Percentiles rank a stretch among this genome's conserved stretches.
Evolutionary conservation across 2,113 vertebrate genomes (phyloP).

Genomic region (Panthera tigris): DNA sequence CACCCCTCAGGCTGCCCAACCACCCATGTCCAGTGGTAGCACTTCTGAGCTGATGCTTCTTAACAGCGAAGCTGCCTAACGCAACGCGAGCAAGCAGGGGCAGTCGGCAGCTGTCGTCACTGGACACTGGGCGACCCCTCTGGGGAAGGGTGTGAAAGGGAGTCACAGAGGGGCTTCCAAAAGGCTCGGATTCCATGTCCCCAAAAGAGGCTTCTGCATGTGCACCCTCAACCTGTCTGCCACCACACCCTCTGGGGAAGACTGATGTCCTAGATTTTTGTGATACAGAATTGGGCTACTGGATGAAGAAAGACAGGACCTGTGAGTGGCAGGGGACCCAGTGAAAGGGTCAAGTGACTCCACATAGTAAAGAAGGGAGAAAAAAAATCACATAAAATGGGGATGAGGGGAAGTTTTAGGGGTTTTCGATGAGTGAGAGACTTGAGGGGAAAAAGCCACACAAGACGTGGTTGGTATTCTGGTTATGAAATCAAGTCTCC

Average conservation of each 20-base stretch:
- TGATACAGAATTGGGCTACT: background rate
- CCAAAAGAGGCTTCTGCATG: background rate
- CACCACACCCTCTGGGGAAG: background rate
- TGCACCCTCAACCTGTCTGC: background rate
- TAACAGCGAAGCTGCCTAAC: background rate
- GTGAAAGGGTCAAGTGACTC: background rate
- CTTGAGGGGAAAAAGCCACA: background rate
- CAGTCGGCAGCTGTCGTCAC: fast-evolving
- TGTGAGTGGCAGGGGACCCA: background rate
- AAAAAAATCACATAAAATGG: no score
- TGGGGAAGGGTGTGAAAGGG: background rate
- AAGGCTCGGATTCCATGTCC: background rate
- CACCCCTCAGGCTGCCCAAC: background rate
- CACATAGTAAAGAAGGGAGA: background rate
- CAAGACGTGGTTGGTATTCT: fast-evolving
- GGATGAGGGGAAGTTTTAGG: background rate
- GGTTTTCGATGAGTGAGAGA: background rate
- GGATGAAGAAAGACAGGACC: background rate
- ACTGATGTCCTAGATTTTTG: background rate
- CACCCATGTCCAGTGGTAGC: background rate
- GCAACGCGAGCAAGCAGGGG: fast-evolving
- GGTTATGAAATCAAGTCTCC: background rate
- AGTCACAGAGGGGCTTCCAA: background rate
- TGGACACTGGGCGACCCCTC: background rate
- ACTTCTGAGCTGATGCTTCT: background rate